phyloP scores from a whole-genome alignment of 2,113 vertebrate species.

The Neofelis nebulosa region DNA sequence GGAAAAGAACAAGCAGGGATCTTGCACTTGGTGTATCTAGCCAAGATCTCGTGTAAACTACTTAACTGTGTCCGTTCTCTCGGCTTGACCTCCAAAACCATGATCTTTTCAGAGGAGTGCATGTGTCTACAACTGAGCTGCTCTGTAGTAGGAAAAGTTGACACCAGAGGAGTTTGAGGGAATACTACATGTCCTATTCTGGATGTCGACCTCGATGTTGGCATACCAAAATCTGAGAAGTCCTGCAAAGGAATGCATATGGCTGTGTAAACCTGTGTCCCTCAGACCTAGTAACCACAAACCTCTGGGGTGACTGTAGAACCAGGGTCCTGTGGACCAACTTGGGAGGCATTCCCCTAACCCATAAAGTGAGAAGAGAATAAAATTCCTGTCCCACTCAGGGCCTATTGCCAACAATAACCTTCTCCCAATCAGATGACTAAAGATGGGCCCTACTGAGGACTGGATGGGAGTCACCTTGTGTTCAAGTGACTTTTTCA shows the following conservation, averaged over 20 bases:
- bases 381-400: no score
- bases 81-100: neutral
- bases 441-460: neutral
- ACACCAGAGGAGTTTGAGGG: neutral
- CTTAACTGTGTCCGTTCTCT: neutral
- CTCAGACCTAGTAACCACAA: neutral
- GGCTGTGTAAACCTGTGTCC: neutral
- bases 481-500: neutral
- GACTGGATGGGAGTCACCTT: neutral
- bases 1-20: no score
- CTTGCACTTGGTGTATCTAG: neutral
- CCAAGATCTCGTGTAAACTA: neutral
- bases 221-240: neutral
- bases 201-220: neutral
- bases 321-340: neutral
- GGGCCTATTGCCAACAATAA: neutral
- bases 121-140: neutral
- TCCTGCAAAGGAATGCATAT: neutral
- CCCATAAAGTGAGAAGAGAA: neutral
- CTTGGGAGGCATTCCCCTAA: neutral
- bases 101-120: neutral
- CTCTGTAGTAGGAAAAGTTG: neutral
- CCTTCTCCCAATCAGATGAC: neutral
- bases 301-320: neutral
- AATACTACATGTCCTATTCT: accelerated